These are phyloP conservation scores for Brachyistius frenatus DNA, from an alignment of 2,113 vertebrate species.

Conservation along the genomic window DNA sequence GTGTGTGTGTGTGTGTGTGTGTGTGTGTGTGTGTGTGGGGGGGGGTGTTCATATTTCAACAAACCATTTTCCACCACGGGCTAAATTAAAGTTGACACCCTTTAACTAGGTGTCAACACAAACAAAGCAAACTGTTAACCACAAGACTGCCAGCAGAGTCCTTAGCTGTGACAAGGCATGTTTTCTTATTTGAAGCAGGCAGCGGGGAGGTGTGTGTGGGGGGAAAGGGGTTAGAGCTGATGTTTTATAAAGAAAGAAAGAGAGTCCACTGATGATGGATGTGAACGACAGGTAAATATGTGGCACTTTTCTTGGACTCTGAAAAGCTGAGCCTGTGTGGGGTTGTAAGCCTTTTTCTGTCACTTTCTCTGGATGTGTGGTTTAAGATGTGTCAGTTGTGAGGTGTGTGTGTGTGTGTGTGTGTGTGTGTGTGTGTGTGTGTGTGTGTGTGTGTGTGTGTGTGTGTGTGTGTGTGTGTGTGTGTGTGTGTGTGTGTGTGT, in stretches of 20 bases:
- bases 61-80: conserved; percentile 11
- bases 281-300: conserved; percentile 25
- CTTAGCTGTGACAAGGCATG: conserved; percentile 49
- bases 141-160: conserved; percentile 25
- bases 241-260: conserved; percentile 47
- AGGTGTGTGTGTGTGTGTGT: too few relatives aligned
- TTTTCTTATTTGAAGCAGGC: conserved; percentile 14
- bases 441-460: too few relatives aligned
- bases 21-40: too few relatives aligned
- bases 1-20: too few relatives aligned
- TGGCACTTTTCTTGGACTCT: background rate
- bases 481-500: too few relatives aligned
- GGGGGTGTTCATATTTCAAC: conserved; percentile 22
- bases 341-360: conserved; percentile 36
- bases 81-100: conserved; percentile 55
- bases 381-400: background rate
- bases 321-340: conserved; percentile 14
- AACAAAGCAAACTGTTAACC: conserved; percentile 45
- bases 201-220: background rate
- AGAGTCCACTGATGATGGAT: conserved; percentile 36
- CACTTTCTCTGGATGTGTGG: conserved; percentile 6
- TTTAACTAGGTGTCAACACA: conserved; percentile 56
- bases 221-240: conserved; percentile 13
- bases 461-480: too few relatives aligned
- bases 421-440: too few relatives aligned